These are phyloP conservation scores for Hybognathus amarus DNA, from an alignment of 2,797 vertebrate genomes.

Conservation along the genomic window DNA sequence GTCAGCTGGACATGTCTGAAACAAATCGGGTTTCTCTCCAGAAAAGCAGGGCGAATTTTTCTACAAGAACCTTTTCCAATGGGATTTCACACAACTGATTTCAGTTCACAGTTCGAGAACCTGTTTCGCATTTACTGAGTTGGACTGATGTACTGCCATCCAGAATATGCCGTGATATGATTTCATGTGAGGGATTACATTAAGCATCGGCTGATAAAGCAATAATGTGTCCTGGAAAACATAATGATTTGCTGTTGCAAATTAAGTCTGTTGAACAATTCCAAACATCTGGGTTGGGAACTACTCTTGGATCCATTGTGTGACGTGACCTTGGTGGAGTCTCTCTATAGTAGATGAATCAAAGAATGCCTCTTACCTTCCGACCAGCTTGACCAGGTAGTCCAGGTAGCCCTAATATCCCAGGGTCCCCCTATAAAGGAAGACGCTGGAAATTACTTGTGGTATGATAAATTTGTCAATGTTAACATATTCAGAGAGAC, in stretches of 20 bases:
- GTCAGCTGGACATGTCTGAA: constrained; percentile 58
- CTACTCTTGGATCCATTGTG: constrained; percentile 9
- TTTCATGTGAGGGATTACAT: constrained; percentile 30
- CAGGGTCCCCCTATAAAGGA: constrained; percentile 83
- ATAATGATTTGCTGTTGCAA: constrained; percentile 18
- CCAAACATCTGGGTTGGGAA: constrained; percentile 27
- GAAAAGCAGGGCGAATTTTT: constrained; percentile 63
- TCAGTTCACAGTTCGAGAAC: constrained; percentile 40
- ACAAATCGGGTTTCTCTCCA: constrained; percentile 63
- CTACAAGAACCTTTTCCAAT: constrained; percentile 46
- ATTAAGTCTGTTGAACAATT: constrained; percentile 21
- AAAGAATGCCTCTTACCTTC: constrained; percentile 80
- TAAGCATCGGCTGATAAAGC: constrained; percentile 22
- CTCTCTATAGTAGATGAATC: not conserved
- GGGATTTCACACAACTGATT: constrained; percentile 44
- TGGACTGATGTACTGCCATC: constrained; percentile 31
- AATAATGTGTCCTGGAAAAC: constrained; percentile 32
- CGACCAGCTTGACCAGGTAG: constrained; percentile 84
- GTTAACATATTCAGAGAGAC: not conserved
- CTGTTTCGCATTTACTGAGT: constrained; percentile 44
- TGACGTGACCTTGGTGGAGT: not conserved
- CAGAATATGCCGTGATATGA: constrained; percentile 3
- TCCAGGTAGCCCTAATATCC: constrained; percentile 83
- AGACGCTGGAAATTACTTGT: constrained; percentile 26
- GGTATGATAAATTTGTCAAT: not conserved